These are phyloP conservation scores for Eutolmus rufibarbis DNA, from an alignment of 2,888 invertebrate genomes.

Conservation along the genomic window DNA sequence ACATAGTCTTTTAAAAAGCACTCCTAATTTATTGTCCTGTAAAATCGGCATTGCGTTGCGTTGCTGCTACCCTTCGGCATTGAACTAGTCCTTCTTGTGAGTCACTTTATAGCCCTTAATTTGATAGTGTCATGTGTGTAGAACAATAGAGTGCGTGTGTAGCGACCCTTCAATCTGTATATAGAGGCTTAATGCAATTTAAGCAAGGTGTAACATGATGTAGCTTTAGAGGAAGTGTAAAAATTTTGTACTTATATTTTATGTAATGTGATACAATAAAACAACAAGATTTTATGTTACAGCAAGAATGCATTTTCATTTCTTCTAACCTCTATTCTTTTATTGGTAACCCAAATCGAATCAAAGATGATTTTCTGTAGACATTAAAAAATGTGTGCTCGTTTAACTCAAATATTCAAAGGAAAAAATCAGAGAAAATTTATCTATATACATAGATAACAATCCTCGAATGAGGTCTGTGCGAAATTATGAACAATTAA, in stretches of 20 bases:
- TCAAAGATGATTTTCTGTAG: too few relatives aligned
- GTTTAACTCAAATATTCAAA: too few relatives aligned
- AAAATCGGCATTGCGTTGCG: neutral
- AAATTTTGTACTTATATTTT: conserved; percentile 48
- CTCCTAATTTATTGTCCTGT: neutral
- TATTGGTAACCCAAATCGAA: too few relatives aligned
- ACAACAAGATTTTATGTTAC: conserved; percentile 18
- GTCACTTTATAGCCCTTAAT: neutral
- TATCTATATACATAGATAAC: too few relatives aligned
- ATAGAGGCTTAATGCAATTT: conserved; percentile 2
- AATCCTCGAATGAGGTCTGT: too few relatives aligned
- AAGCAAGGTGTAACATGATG: conserved; percentile 11
- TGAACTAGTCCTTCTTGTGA: conserved; percentile 41
- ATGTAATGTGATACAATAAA: conserved; percentile 46
- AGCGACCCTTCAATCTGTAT: conserved; percentile 16
- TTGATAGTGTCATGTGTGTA: conserved; percentile 6
- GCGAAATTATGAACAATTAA: too few relatives aligned
- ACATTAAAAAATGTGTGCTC: too few relatives aligned
- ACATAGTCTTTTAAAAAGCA: neutral
- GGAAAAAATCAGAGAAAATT: too few relatives aligned
- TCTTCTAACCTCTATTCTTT: neutral
- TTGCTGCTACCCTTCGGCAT: neutral
- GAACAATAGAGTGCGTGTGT: conserved; percentile 25
- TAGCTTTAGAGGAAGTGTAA: conserved; percentile 26
- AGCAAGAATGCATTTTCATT: neutral